Percentiles rank a stretch among this genome's conserved stretches.
Evolutionary conservation across 2,888 invertebrate species (phyloP).

Genomic region (Pomacea canaliculata): DNA sequence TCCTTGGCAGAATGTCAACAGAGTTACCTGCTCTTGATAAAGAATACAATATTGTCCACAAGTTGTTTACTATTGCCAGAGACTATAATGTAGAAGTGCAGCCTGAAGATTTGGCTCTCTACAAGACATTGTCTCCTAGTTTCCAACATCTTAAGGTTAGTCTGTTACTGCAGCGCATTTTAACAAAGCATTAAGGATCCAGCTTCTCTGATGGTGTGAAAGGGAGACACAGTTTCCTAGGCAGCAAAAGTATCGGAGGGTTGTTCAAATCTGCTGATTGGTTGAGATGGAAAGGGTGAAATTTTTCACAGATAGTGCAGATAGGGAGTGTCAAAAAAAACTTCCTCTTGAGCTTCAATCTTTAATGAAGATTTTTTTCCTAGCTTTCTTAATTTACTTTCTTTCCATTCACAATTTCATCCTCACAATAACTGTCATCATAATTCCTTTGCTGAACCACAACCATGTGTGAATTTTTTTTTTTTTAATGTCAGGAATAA

Average conservation of each 20-base stretch:
- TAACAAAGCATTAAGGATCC: background rate
- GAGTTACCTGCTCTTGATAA: conserved; percentile 68
- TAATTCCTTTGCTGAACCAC: too few relatives aligned
- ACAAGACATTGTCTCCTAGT: conserved; percentile 67
- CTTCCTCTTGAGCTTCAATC: too few relatives aligned
- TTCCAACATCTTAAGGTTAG: conserved; percentile 69
- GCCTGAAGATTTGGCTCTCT: conserved; percentile 68
- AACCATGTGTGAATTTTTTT: too few relatives aligned
- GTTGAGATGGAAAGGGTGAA: too few relatives aligned
- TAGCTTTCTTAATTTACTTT: too few relatives aligned
- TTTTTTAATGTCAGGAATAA: too few relatives aligned
- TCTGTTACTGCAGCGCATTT: background rate
- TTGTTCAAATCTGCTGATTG: background rate
- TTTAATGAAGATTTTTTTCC: too few relatives aligned
- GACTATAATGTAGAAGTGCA: conserved; percentile 64
- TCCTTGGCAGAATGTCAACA: conserved; percentile 66
- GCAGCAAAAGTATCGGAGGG: too few relatives aligned
- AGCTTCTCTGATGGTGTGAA: background rate
- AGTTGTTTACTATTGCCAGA: conserved; percentile 67
- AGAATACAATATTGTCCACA: conserved; percentile 67
- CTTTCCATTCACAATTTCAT: too few relatives aligned
- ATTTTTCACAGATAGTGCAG: too few relatives aligned
- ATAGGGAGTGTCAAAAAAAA: too few relatives aligned
- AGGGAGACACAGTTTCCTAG: background rate
- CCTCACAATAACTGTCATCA: too few relatives aligned